Conservation (phyloP, 2,113 vertebrate species). For the Zingel zingel region DNA sequence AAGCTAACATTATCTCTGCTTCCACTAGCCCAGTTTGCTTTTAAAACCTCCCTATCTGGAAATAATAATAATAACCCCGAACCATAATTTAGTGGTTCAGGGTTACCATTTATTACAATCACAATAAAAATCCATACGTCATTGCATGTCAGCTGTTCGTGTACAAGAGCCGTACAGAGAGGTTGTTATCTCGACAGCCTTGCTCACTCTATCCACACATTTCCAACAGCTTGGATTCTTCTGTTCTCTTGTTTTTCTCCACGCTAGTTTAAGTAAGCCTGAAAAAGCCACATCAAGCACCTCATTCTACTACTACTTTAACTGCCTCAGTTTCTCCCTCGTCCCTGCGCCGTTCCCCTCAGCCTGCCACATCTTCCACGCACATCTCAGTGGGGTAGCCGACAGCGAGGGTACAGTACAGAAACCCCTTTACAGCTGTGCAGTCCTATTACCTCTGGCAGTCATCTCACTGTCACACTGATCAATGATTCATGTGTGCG, state of each 20-base stretch:
- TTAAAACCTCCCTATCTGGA: constrained; percentile 23
- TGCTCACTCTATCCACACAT: constrained; percentile 12
- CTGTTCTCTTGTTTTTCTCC: constrained; percentile 26
- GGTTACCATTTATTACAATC: constrained; percentile 15
- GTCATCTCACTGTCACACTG: constrained; percentile 81
- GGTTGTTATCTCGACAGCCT: constrained; percentile 33
- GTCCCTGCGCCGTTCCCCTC: constrained; percentile 33
- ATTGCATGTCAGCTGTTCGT: constrained; percentile 34
- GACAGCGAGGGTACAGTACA: constrained; percentile 58
- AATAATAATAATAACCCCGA: too few species aligned
- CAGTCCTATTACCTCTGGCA: constrained; percentile 79
- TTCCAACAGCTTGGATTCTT: constrained; percentile 15
- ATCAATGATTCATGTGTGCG: constrained; percentile 79
- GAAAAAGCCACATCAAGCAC: constrained; percentile 52
- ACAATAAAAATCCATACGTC: constrained; percentile 13
- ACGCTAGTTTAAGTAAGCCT: constrained; percentile 47
- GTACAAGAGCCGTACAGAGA: constrained; percentile 19
- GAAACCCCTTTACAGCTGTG: constrained; percentile 64
- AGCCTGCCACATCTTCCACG: constrained; percentile 53
- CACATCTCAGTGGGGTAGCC: constrained; percentile 57
- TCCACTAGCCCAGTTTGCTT: constrained; percentile 22
- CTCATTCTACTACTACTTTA: constrained; percentile 33
- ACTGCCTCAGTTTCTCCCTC: constrained; percentile 41
- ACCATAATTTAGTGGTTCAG: constrained; percentile 24
- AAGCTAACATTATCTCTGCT: constrained; percentile 29